Conservation (phyloP, 2,888 invertebrate genomes). For the Lycia hirtaria region DNA sequence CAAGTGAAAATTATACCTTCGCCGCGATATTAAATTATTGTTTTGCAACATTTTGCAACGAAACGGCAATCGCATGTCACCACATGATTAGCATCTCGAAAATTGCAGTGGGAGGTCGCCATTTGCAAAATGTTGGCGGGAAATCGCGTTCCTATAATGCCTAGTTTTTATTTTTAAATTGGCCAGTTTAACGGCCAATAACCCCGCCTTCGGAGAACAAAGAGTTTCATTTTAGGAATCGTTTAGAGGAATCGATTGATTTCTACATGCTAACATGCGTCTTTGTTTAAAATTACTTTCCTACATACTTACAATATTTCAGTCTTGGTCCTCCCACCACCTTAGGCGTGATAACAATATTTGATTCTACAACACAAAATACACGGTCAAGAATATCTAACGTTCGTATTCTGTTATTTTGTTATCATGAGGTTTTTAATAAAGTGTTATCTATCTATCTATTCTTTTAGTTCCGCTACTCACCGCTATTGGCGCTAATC, state of each 20-base stretch:
- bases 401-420: no score
- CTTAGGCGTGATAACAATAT: no score
- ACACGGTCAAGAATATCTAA: no score
- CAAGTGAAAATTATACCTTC: slow-evolving; percentile 51
- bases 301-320: no score
- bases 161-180: slow-evolving; percentile 40
- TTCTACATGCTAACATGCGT: slow-evolving; percentile 5
- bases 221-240: slow-evolving; percentile 14
- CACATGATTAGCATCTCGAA: slow-evolving; percentile 46
- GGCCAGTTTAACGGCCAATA: slow-evolving; percentile 39
- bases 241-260: slow-evolving; percentile 6
- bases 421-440: no score
- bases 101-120: slow-evolving; percentile 41
- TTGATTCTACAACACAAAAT: no score
- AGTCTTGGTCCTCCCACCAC: no score
- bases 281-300: not conserved
- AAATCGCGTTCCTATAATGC: slow-evolving; percentile 42
- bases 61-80: slow-evolving; percentile 52
- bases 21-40: slow-evolving; percentile 50
- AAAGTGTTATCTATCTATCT: not conserved
- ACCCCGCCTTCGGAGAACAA: slow-evolving; percentile 28
- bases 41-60: slow-evolving; percentile 42
- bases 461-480: slow-evolving; percentile 29
- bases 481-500: slow-evolving; percentile 25
- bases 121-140: slow-evolving; percentile 35